Evolutionary conservation across 30 jellyfish, hydroid and myxozoan genomes (phyloP).

Genomic region (Sanderia malayensis): DNA sequence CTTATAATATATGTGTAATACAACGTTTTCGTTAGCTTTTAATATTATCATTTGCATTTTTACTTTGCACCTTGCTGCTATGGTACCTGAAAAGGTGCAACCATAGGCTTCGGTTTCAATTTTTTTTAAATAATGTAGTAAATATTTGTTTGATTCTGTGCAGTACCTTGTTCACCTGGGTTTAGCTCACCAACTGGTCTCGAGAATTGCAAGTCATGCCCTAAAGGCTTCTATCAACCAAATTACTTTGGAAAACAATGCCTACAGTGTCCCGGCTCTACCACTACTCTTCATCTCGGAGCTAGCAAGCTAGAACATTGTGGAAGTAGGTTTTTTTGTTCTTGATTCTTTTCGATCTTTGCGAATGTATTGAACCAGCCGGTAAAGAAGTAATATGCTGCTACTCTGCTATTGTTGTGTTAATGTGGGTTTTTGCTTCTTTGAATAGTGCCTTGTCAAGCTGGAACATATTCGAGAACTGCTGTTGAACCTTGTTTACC

Average conservation of each 20-base stretch:
- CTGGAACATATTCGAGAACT: constrained; percentile 91
- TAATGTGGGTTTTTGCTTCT: no score
- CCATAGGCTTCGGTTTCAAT: no score
- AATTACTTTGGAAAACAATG: constrained; percentile 56
- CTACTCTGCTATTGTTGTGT: no score
- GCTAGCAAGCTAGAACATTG: constrained; percentile 59
- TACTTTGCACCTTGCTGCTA: no score
- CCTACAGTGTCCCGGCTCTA: constrained; percentile 83
- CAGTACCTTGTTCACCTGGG: constrained; percentile 94
- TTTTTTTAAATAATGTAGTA: no score
- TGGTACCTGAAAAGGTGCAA: no score
- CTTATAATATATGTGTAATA: no score
- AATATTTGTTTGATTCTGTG: background rate
- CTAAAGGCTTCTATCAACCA: constrained; percentile 86
- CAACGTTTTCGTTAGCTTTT: no score
- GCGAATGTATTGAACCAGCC: no score
- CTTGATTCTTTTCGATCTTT: no score
- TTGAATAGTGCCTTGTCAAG: constrained; percentile 71
- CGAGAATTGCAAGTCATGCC: constrained; percentile 71
- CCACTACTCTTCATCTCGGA: constrained; percentile 71
- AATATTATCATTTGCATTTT: no score
- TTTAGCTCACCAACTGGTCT: constrained; percentile 80
- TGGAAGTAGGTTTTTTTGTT: constrained; percentile 82
- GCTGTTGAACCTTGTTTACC: constrained; percentile 97
- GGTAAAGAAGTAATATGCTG: no score